A percentile compares a stretch with the other conserved stretches of the same genome.
Evolutionary conservation across 2,888 invertebrate species (phyloP).

Genomic region (Blomia tropicalis): DNA sequence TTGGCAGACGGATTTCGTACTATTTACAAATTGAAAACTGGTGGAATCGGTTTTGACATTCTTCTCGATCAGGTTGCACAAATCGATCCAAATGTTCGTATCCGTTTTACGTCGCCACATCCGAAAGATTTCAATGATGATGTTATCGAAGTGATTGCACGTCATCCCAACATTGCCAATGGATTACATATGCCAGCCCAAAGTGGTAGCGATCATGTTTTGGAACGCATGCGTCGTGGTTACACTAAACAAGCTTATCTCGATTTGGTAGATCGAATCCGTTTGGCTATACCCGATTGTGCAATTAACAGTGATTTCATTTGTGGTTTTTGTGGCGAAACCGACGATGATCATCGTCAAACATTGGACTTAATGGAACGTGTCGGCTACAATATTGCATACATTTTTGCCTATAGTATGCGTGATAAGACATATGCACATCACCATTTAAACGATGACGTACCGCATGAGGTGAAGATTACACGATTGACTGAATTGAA

Average conservation of each 20-base stretch:
- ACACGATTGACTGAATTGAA: slow-evolving; percentile 52
- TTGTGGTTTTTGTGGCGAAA: slow-evolving; percentile 90
- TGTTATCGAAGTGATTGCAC: slow-evolving; percentile 56
- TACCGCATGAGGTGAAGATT: slow-evolving; percentile 54
- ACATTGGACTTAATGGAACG: slow-evolving; percentile 59
- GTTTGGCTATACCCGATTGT: slow-evolving; percentile 40
- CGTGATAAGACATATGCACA: slow-evolving; percentile 80
- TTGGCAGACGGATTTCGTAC: slow-evolving; percentile 55
- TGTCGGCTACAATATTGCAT: slow-evolving; percentile 67
- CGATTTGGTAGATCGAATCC: slow-evolving; percentile 30
- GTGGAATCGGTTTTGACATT: slow-evolving; percentile 68
- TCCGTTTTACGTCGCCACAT: slow-evolving; percentile 83
- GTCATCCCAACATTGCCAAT: slow-evolving; percentile 72
- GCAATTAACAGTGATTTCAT: slow-evolving; percentile 85
- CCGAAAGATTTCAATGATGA: slow-evolving; percentile 90
- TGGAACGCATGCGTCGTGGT: slow-evolving; percentile 77
- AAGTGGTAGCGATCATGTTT: slow-evolving; percentile 61
- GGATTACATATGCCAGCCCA: slow-evolving; percentile 84
- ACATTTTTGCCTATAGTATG: slow-evolving; percentile 84
- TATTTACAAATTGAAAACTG: slow-evolving; percentile 68
- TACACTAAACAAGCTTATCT: slow-evolving; percentile 73
- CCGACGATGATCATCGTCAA: slow-evolving; percentile 70
- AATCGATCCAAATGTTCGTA: slow-evolving; percentile 71
- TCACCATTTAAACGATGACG: slow-evolving; percentile 61
- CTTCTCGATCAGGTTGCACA: slow-evolving; percentile 63